Percentiles rank a stretch among this genome's conserved stretches.
Evolutionary conservation across 92 coral and sea anemone genomes (phyloP).

Genomic region (Siderastrea siderea): DNA sequence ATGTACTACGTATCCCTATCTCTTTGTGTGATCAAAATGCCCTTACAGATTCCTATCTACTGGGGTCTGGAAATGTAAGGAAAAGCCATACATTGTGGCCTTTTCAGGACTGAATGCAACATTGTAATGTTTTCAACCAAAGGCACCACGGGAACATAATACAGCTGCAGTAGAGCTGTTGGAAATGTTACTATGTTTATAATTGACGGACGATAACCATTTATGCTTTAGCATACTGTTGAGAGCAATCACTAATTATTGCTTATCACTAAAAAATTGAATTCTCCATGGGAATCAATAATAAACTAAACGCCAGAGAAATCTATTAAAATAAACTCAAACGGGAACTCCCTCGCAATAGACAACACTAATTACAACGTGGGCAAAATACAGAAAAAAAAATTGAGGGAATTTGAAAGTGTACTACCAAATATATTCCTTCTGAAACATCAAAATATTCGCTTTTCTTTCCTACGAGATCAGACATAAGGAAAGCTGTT

Average conservation of each 20-base stretch:
- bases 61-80: no score
- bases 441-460: background rate
- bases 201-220: background rate
- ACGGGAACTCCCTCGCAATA: slow-evolving; percentile 27
- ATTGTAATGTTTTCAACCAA: no score
- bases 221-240: background rate
- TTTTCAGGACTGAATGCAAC: background rate
- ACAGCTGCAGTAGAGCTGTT: background rate
- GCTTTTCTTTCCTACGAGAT: background rate
- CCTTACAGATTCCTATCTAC: no score
- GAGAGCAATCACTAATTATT: background rate
- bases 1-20: no score
- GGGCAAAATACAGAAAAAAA: background rate
- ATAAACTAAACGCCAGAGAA: background rate
- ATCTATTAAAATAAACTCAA: background rate
- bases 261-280: background rate
- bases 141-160: background rate
- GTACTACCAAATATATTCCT: no score
- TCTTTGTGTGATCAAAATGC: no score
- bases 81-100: background rate
- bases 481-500: background rate
- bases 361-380: background rate
- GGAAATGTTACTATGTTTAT: background rate
- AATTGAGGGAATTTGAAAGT: background rate
- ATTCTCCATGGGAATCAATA: background rate